Conservation (phyloP, 2,888 invertebrate species). For the Spicauda simplicius region DNA sequence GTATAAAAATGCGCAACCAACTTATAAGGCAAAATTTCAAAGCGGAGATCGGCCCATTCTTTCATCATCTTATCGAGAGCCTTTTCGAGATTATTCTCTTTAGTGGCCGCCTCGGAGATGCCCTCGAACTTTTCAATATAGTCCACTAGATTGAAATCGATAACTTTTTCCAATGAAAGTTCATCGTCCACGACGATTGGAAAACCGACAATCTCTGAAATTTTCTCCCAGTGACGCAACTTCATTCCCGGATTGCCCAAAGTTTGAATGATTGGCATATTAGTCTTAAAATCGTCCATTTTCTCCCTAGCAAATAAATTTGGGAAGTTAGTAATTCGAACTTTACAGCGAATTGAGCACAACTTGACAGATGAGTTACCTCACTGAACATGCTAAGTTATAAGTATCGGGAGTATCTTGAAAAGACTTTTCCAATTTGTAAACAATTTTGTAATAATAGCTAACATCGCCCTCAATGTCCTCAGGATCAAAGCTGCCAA, state of each 20-base stretch:
- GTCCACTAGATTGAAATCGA: slow-evolving; percentile 95
- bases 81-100: slow-evolving; percentile 96
- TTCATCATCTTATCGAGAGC: slow-evolving; percentile 94
- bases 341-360: neutral
- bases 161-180: slow-evolving; percentile 92
- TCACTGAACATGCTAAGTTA: slow-evolving; percentile 87
- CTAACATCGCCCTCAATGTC: slow-evolving; percentile 92
- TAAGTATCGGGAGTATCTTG: slow-evolving; percentile 89
- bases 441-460: slow-evolving; percentile 89
- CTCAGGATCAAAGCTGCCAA: slow-evolving; percentile 94
- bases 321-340: neutral
- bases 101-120: slow-evolving; percentile 97
- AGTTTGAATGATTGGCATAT: slow-evolving; percentile 96
- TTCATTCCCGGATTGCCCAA: slow-evolving; percentile 98
- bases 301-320: slow-evolving; percentile 73
- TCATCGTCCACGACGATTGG: slow-evolving; percentile 94
- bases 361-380: slow-evolving; percentile 52
- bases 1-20: slow-evolving; percentile 54
- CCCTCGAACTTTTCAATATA: slow-evolving; percentile 95
- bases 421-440: slow-evolving; percentile 95
- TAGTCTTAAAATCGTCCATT: slow-evolving; percentile 94
- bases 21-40: slow-evolving; percentile 90
- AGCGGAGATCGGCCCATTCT: slow-evolving; percentile 94
- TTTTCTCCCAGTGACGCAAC: slow-evolving; percentile 95
- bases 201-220: slow-evolving; percentile 97